Evolutionary conservation across 2,113 vertebrate genomes (phyloP), one percentile per base, ranked within the genome.

Genomic region (Sorex fumeus): DNA sequence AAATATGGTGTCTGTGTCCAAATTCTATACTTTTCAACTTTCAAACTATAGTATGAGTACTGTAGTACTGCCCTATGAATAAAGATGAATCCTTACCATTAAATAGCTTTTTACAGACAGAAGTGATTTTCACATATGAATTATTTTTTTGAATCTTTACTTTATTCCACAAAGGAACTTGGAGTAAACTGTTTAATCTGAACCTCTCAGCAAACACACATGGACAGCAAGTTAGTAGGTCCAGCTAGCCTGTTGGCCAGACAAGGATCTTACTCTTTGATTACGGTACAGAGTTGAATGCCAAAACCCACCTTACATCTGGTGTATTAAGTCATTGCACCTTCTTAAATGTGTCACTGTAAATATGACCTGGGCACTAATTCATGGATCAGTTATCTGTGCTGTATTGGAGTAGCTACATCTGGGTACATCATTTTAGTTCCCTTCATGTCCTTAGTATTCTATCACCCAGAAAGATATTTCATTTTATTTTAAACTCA

Each of bases 401-500:
- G 62, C 72, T 83, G 50, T 40, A 72, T 83, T 60, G 67, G 25
- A 94, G 30, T 32, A 74, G 13, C 30, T 76, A 53, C 53, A 34
- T 67, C 57, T 83, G 66, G 34, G 34, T 27, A 34, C 12, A 66
- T 19, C 91, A 77, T 3, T 84, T 30, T 78, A 28, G 40, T 64
- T 91, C 76, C 88, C 90, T 79, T 91, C 82, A 28, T 27, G 77
- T 89, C 92, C 81, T 93, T 91, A 82, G 69, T 84, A 25, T 93
- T 82, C 70, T 90, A 45, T 93, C 95, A 96, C 69, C 83, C 71
- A 86, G 83, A 93, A 95, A 87, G 79, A 69, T 45, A 91, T 94
- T 96, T 94, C 78, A 88, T 95, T 95, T 95, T 27, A 93, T 91
- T 95, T 94, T 89, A 85, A 95, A 95, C 87, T 94, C 86, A 96